phyloP scores from a whole-genome alignment of 2,888 invertebrate species.

The Lithophane leautieri region DNA sequence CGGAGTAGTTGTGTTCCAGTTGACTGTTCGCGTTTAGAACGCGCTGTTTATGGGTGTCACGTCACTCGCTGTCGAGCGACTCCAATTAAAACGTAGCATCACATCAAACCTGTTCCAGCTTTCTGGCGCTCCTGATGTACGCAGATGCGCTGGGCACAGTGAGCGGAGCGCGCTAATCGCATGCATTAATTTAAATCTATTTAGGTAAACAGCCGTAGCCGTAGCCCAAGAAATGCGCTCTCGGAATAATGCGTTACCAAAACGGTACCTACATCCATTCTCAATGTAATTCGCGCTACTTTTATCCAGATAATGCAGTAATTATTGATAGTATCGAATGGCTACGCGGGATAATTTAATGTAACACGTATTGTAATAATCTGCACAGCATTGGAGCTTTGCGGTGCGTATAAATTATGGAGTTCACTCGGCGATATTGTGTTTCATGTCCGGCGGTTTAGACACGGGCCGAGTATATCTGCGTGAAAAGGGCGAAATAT shows the following conservation, averaged over 20 bases:
- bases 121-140: conserved; percentile 66
- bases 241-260: conserved; percentile 26
- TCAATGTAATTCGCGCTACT: conserved; percentile 9
- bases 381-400: conserved; percentile 75
- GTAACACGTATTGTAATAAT: conserved; percentile 80
- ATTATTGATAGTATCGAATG: conserved; percentile 54
- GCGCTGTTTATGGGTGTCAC: conserved; percentile 71
- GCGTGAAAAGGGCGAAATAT: conserved; percentile 90
- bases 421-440: conserved; percentile 87
- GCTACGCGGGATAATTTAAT: conserved; percentile 74
- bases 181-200: conserved; percentile 84
- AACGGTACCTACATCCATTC: conserved; percentile 20
- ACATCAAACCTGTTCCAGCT: conserved; percentile 79
- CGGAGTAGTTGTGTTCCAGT: conserved; percentile 31
- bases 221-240: conserved; percentile 28
- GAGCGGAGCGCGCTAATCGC: conserved; percentile 73
- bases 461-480: conserved; percentile 88
- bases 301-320: conserved; percentile 19
- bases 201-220: conserved; percentile 79
- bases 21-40: conserved; percentile 62
- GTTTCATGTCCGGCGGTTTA: conserved; percentile 89
- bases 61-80: conserved; percentile 70
- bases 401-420: conserved; percentile 87
- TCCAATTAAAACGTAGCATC: conserved; percentile 81
- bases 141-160: conserved; percentile 68